Conservation (phyloP, 2,888 invertebrate species). For the Drosophila subquinaria region DNA sequence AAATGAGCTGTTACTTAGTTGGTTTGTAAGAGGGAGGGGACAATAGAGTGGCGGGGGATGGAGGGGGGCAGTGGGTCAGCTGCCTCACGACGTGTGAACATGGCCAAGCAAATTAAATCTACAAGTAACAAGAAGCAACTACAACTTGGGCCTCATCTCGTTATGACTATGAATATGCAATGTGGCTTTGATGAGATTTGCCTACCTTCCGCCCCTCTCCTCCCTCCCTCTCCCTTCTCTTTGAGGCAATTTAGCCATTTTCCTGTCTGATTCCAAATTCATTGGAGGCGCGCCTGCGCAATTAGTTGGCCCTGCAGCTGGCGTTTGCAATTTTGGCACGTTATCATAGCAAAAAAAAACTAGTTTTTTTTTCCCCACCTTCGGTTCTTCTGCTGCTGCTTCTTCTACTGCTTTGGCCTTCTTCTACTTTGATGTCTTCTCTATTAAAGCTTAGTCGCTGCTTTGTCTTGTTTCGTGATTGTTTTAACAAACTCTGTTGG, state of each 20-base stretch:
- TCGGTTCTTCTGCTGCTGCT: constrained; percentile 15
- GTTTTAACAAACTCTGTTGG: constrained; percentile 50
- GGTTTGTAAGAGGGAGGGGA: background rate
- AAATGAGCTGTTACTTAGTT: constrained; percentile 71
- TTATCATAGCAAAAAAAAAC: constrained; percentile 54
- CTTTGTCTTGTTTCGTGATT: constrained; percentile 56
- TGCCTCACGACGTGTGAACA: constrained; percentile 64
- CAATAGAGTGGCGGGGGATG: background rate
- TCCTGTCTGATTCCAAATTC: constrained; percentile 9
- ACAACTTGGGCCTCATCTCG: constrained; percentile 36
- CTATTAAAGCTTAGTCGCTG: constrained; percentile 36
- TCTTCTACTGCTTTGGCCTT: constrained; percentile 10
- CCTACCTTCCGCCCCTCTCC: background rate
- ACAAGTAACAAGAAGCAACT: constrained; percentile 26
- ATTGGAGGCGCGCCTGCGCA: constrained; percentile 51
- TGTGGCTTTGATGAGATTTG: constrained; percentile 59
- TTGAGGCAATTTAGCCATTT: constrained; percentile 2
- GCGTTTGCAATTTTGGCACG: constrained; percentile 65
- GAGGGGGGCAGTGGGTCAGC: constrained; percentile 50
- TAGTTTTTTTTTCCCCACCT: constrained; percentile 47
- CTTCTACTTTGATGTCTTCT: constrained; percentile 30
- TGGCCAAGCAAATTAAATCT: constrained; percentile 51
- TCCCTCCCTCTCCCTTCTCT: background rate
- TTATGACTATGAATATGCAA: constrained; percentile 76
- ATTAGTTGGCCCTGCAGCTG: constrained; percentile 57